Base-by-base conservation (phyloP, 2,113 vertebrate species). In the Eptatretus burgeri region DNA sequence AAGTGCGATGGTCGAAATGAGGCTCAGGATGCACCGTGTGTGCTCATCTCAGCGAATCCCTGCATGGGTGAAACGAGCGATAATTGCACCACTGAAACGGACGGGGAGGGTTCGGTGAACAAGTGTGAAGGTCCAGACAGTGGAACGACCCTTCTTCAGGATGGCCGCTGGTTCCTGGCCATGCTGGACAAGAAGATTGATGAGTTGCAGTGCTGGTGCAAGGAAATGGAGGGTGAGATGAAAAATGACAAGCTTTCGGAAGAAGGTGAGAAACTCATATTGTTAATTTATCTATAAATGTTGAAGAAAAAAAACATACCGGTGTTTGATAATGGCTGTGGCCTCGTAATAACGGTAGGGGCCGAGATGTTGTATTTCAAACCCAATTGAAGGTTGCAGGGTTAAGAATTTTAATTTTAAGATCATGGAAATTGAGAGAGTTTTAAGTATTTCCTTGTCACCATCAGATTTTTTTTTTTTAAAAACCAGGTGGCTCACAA, bases 221-320 rank as follows among this genome's bases (percentile, higher is more conserved):
- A 79, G 66, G 89, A 98, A 80, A 98, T 98, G 87, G 84, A 98
- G 71, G 81, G 84, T 77, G 91, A 98, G 78, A 91, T 84, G 75
- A 86, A 83, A 77, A 85, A 94, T 76, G 85, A 94, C 75, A 84
- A 76, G 73, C 81, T 96, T 68, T 88, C 88, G 70, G 88, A 96
- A 73, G 89, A 98, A 76, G 89, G 91, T 93, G 69, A 66, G 91
- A 78, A 51, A 62, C 20, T 5, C 2, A 50, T 2, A 11, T 51
- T 64, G 10, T 13, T 60, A 11, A 60, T 2, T 60, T 9, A 60
- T 60, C 20, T 60, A 17, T 60, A 13, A 60, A n/a, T 11, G 10
- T 60, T 20, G 13, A 60, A n/a, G 9, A 13, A 60, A 56, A 9
- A 10, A 17, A 60, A 17, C 20, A 20, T 20, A 10, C n/a, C 10